phyloP scores from a whole-genome alignment of 1,140 invertebrate genomes.

The Drosophila funebris region DNA sequence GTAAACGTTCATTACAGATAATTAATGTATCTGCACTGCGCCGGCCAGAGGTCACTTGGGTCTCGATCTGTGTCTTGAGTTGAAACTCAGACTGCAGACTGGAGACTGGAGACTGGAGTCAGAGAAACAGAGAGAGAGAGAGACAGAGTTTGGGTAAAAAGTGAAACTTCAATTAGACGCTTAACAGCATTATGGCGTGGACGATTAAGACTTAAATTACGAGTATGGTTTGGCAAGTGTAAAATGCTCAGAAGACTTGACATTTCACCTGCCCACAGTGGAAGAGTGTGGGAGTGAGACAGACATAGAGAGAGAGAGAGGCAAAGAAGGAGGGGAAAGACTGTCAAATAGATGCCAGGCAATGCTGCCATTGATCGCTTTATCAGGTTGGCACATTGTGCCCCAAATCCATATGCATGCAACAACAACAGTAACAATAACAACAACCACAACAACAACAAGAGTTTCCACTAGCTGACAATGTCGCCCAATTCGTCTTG shows the following conservation, averaged over 20 bases:
- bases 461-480: conserved; percentile 46
- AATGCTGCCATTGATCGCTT: conserved; percentile 73
- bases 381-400: conserved; percentile 45
- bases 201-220: conserved; percentile 81
- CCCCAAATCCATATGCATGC: conserved; percentile 58
- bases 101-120: conserved; percentile 23
- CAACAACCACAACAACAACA: conserved; percentile 10
- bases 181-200: conserved; percentile 80
- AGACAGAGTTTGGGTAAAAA: conserved; percentile 34
- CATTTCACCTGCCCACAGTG: conserved; percentile 64
- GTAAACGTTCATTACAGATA: conserved; percentile 83
- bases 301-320: not conserved
- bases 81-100: not conserved
- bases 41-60: conserved; percentile 61
- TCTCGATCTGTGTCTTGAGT: conserved; percentile 28
- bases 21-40: conserved; percentile 76
- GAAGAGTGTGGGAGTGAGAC: not conserved
- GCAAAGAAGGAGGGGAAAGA: not conserved
- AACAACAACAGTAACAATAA: conserved; percentile 14
- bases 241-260: conserved; percentile 59
- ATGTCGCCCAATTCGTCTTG: conserved; percentile 81
- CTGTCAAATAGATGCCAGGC: not conserved
- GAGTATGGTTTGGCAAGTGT: conserved; percentile 50
- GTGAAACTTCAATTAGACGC: conserved; percentile 82
- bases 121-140: no score